Percentiles rank a stretch among this genome's conserved stretches.
Conservation (phyloP, 2,113 vertebrate species). For the Sylvietta virens region DNA sequence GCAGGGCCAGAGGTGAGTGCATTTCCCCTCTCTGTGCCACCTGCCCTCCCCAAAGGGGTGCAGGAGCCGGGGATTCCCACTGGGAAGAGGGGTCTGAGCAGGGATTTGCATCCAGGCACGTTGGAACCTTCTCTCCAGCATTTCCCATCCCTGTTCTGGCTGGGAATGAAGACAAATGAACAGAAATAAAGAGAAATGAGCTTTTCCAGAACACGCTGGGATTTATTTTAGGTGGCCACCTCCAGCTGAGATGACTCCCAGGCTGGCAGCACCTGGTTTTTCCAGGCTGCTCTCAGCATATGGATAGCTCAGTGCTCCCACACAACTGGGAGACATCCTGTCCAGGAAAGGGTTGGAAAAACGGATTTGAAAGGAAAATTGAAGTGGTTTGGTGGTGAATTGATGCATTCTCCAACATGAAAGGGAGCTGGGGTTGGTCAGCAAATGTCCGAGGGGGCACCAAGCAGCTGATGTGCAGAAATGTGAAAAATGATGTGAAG, state of each 20-base stretch:
- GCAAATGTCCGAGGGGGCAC: rapidly evolving
- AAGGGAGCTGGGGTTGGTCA: neutral
- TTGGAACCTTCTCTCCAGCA: rapidly evolving
- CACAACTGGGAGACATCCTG: neutral
- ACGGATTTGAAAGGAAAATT: neutral
- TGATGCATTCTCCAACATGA: neutral
- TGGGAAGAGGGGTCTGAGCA: neutral
- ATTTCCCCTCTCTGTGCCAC: neutral
- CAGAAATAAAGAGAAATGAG: neutral
- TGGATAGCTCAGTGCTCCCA: neutral
- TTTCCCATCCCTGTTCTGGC: neutral
- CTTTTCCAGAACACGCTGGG: rapidly evolving
- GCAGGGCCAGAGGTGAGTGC: constrained; percentile 77
- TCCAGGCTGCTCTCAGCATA: neutral
- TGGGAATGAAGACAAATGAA: neutral
- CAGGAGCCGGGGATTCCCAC: neutral
- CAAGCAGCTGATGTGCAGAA: neutral
- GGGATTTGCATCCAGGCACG: neutral
- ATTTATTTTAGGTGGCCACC: neutral
- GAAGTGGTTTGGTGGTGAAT: neutral
- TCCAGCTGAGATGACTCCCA: neutral
- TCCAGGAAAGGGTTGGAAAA: neutral
- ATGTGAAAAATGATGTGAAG: neutral
- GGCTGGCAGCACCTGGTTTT: neutral
- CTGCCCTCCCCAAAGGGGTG: rapidly evolving